Base-by-base conservation (phyloP, 2,113 vertebrate species). In the Jacana jacana region DNA sequence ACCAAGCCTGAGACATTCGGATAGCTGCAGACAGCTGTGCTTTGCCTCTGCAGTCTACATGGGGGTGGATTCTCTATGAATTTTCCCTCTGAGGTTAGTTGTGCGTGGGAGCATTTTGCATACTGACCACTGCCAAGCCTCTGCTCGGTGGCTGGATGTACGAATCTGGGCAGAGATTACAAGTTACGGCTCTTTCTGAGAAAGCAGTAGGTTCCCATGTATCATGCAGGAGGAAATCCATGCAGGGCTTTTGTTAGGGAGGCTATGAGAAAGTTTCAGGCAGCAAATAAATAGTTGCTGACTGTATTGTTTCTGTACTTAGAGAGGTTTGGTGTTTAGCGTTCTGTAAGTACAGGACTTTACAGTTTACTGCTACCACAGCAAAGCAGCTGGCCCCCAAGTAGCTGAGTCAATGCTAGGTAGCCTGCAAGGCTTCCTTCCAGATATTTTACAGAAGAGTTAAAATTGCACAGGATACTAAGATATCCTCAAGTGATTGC, bases 21-120 rank as follows among this genome's bases (percentile, higher is more conserved):
- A 87, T 76, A 73, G 92, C 68, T 96, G 93, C 92, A 92, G 96
- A 96, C 95, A 94, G 96, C 95, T 96, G 92, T 0, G 7, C 77
- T 75, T 52, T 75, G 79, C 90, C 33, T 81, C 72, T 81, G 60
- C 88, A 57, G 58, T 60, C 78, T 89, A 3, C 85, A 27, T 2
- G 1, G 72, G 72, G 22, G 14, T 94, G 88, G 92, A 81, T 90
- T 93, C 69, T 65, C 65, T 33, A 6, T 57, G 63, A 58, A 30
- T 95, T 82, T 91, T 95, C 70, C 37, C 61, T 86, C 81, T 73
- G 83, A 92, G 88, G 69, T 85, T 88, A 66, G 46, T 57, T 76
- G 46, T 70, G 73, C 31, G 88, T 37, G 93, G 92, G 91, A 94
- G 77, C 40, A 23, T 61, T 95, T 81, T 95, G 57, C 81, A 48